Evolutionary conservation across 2,888 invertebrate genomes (phyloP).

Genomic region (Tetragonisca angustula): DNA sequence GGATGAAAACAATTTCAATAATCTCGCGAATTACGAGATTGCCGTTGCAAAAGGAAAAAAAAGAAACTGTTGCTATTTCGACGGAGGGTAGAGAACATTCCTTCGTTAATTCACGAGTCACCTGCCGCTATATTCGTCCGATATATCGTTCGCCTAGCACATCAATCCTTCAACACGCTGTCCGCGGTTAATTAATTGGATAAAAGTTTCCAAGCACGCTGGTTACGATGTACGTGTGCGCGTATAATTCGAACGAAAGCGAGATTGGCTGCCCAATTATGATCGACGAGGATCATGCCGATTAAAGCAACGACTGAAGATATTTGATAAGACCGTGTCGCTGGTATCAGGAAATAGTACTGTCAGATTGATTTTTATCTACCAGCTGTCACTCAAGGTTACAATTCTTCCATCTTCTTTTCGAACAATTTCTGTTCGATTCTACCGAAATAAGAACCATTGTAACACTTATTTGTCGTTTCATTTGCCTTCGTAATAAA

Average conservation of each 20-base stretch:
- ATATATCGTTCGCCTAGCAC: neutral
- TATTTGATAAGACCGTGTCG: constrained; percentile 11
- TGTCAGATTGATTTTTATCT: neutral
- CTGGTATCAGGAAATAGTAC: neutral
- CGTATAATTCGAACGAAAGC: neutral
- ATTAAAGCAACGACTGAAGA: constrained; percentile 4
- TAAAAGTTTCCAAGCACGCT: constrained; percentile 5
- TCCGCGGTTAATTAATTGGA: constrained; percentile 25
- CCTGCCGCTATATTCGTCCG: constrained; percentile 16
- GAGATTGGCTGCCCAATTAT: neutral
- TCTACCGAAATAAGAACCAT: too few species aligned
- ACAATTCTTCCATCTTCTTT: neutral
- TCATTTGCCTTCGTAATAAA: too few species aligned
- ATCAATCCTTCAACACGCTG: constrained; percentile 4
- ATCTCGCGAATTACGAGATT: neutral
- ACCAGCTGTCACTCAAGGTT: neutral
- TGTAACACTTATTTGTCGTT: too few species aligned
- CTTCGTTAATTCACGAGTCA: constrained; percentile 23
- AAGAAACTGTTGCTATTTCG: neutral
- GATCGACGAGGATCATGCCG: neutral
- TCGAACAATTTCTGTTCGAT: neutral
- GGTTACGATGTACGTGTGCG: neutral
- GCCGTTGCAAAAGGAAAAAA: neutral
- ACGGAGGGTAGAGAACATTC: neutral
- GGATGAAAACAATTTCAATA: neutral